Percentiles rank a stretch among this genome's conserved stretches.
These are phyloP conservation scores for Astyanax mexicanus DNA, from an alignment of 2,797 vertebrate genomes.

Conservation along the genomic window DNA sequence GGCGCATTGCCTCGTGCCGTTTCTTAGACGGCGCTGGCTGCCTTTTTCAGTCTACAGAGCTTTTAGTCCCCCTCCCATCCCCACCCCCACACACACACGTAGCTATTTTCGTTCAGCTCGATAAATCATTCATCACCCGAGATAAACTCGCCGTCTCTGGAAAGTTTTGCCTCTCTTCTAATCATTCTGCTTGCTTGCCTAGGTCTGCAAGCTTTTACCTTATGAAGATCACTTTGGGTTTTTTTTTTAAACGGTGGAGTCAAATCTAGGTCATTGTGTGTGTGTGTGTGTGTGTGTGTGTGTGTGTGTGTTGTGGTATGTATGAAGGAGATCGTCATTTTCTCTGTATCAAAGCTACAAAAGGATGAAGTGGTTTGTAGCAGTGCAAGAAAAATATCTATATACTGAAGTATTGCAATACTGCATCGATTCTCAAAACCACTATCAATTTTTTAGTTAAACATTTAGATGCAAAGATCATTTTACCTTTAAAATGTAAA, in stretches of 20 bases:
- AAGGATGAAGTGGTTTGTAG: background rate
- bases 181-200: slow-evolving; percentile 6
- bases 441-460: no score
- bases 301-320: background rate
- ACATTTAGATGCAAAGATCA: no score
- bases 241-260: background rate
- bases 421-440: no score
- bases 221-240: slow-evolving; percentile 17
- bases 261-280: slow-evolving; percentile 19
- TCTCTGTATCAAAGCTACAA: background rate
- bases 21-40: slow-evolving; percentile 15
- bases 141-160: slow-evolving; percentile 33
- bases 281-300: background rate
- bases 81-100: slow-evolving; percentile 11
- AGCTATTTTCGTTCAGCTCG: slow-evolving; percentile 48
- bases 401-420: no score
- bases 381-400: no score
- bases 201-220: background rate
- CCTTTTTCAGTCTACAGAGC: slow-evolving; percentile 19
- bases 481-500: no score
- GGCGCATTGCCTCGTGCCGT: background rate
- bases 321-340: background rate
- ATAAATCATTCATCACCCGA: slow-evolving; percentile 50
- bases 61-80: slow-evolving; percentile 29
- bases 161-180: slow-evolving; percentile 35